A percentile compares a stretch with the other conserved stretches of the same genome.
Conservation (phyloP, 2,797 vertebrate species). For the Sardinella longiceps region DNA sequence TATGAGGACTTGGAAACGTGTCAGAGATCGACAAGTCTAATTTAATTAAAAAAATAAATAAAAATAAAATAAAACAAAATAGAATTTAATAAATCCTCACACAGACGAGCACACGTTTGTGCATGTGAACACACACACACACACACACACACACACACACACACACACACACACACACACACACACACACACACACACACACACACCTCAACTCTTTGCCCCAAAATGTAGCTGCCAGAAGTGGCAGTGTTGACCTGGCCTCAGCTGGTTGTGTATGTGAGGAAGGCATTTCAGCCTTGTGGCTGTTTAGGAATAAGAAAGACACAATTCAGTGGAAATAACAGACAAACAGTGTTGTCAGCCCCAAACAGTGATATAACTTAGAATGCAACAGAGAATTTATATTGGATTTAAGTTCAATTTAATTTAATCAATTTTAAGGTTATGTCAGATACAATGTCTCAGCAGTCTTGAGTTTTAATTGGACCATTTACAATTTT, state of each 20-base stretch:
- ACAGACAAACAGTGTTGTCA: background rate
- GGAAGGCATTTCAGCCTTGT: background rate
- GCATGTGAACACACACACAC: background rate
- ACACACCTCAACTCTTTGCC: background rate
- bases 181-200: background rate
- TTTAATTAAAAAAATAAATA: constrained; percentile 49
- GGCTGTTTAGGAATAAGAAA: background rate
- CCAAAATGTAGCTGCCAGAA: background rate
- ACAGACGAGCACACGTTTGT: constrained; percentile 14
- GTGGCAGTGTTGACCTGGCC: background rate
- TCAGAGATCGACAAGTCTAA: constrained; percentile 17
- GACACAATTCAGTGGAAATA: background rate
- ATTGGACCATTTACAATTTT: background rate
- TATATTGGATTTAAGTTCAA: too few relatives aligned
- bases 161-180: background rate
- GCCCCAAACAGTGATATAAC: background rate
- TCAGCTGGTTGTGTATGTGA: background rate
- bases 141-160: background rate
- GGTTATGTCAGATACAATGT: background rate
- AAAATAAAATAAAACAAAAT: constrained; percentile 38
- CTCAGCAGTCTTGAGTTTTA: background rate
- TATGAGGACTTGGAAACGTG: background rate
- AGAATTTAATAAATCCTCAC: background rate
- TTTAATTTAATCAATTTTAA: background rate
- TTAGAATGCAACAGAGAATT: too few relatives aligned